These are phyloP conservation scores for Morone saxatilis DNA, from an alignment of 2,113 vertebrate species.

Conservation along the genomic window DNA sequence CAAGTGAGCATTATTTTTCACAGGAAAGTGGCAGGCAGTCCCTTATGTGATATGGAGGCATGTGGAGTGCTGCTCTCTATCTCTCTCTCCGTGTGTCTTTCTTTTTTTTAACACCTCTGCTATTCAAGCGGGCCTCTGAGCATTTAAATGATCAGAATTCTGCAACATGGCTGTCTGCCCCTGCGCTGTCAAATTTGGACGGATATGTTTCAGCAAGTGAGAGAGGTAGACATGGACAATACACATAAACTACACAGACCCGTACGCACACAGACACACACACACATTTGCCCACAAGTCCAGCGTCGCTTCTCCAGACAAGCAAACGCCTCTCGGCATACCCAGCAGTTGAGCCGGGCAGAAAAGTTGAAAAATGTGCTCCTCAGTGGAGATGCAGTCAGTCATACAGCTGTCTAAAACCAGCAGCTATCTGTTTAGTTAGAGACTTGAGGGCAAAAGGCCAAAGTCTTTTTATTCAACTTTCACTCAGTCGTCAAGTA, in stretches of 20 bases:
- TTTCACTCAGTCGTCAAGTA: slow-evolving; percentile 70
- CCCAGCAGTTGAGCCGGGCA: slow-evolving; percentile 72
- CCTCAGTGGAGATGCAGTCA: slow-evolving; percentile 82
- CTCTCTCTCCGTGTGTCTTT: slow-evolving; percentile 64
- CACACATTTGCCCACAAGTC: slow-evolving; percentile 66
- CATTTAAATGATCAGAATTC: slow-evolving; percentile 85
- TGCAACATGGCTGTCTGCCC: slow-evolving; percentile 82
- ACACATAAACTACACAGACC: slow-evolving; percentile 63
- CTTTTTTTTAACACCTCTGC: slow-evolving; percentile 73
- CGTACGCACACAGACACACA: not conserved
- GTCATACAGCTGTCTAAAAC: slow-evolving; percentile 81
- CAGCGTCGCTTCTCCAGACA: slow-evolving; percentile 77
- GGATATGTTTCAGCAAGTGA: slow-evolving; percentile 83
- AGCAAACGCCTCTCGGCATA: slow-evolving; percentile 73
- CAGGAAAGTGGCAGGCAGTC: slow-evolving; percentile 79
- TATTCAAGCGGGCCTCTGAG: slow-evolving; percentile 79
- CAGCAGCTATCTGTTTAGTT: slow-evolving; percentile 75
- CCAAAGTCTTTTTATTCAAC: slow-evolving; percentile 73
- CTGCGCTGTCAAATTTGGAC: slow-evolving; percentile 82
- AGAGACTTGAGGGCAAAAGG: slow-evolving; percentile 77
- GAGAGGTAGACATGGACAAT: slow-evolving; percentile 75
- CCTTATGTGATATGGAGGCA: slow-evolving; percentile 79
- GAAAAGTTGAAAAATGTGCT: slow-evolving; percentile 81
- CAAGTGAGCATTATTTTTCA: slow-evolving; percentile 85
- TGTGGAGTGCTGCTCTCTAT: slow-evolving; percentile 75